These are phyloP conservation scores for Pituophis catenifer DNA, from an alignment of 2,113 vertebrate species.

Conservation along the genomic window DNA sequence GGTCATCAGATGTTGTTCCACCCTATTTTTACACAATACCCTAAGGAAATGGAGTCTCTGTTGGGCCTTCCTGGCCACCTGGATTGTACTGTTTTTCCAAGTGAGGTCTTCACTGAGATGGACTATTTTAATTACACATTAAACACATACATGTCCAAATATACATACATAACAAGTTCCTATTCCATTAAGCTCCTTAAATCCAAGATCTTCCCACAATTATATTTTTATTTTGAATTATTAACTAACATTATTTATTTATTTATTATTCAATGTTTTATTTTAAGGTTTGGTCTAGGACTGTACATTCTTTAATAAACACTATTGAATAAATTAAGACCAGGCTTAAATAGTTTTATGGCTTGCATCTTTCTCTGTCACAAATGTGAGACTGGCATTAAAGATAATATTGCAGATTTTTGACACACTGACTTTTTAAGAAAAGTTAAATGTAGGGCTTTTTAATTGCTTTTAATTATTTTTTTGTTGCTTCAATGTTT, in stretches of 20 bases:
- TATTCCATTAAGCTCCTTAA: background rate
- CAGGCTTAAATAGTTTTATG: background rate
- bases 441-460: background rate
- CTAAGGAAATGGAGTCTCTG: no score
- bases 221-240: background rate
- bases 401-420: background rate
- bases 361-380: background rate
- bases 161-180: background rate
- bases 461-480: background rate
- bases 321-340: background rate
- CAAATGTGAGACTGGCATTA: background rate
- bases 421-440: background rate
- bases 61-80: no score
- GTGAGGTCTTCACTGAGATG: no score
- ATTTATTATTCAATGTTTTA: background rate
- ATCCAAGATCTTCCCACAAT: background rate
- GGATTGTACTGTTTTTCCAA: no score
- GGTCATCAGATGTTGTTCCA: no score
- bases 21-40: no score
- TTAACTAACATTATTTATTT: background rate
- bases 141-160: background rate
- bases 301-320: background rate
- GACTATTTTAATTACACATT: background rate
- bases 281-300: background rate
- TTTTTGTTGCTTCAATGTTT: background rate